Base-by-base conservation (phyloP, 2,797 vertebrate species). In the Percopsis omiscomaycus region DNA sequence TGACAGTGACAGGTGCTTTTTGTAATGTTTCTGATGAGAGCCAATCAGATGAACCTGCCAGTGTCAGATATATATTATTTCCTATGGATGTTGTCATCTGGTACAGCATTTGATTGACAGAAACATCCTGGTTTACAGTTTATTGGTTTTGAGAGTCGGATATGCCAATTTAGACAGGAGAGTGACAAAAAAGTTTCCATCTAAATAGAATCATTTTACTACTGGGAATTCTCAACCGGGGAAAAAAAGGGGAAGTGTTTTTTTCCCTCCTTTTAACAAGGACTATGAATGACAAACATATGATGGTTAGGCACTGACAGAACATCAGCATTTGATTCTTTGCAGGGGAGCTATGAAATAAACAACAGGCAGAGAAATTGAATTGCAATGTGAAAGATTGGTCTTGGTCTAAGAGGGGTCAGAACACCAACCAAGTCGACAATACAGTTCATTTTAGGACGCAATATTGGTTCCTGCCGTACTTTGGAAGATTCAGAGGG, bases 171-270 rank as follows among this genome's bases (percentile, higher is more conserved):
- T 95, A 94, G 94, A 95, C 93, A 92, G 92, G 91, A 89, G 93
- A 95, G 92, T 94, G 94, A 95, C 94, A 95, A 92, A 94, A 93
- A 93, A 95, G 93, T 95, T 95, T 94, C 93, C 93, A 93, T 95
- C 92, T 94, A 95, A 96, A 96, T 92, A 93, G 91, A 94, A 93
- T 95, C 94, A 95, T 96, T 95, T 93, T 84, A 93, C 95, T 92
- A 93, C 90, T 92, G 95, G 95, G 95, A 96, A 95, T 95, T 94
- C 94, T 93, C 89, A 78, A 89, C 91, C 91, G 91, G 88, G 88
- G 91, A 88, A 81, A 83, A 77, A 78, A 88, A 83, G 88, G 86
- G 93, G 91, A 92, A 89, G 83, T 89, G 79, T 91, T 86, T 86
- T 91, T 87, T 87, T 89, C 12, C 10, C 29, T 47, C 73, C 60